Evolutionary conservation across 2,113 vertebrate genomes (phyloP).

Genomic region (Atlantisia rogersi): DNA sequence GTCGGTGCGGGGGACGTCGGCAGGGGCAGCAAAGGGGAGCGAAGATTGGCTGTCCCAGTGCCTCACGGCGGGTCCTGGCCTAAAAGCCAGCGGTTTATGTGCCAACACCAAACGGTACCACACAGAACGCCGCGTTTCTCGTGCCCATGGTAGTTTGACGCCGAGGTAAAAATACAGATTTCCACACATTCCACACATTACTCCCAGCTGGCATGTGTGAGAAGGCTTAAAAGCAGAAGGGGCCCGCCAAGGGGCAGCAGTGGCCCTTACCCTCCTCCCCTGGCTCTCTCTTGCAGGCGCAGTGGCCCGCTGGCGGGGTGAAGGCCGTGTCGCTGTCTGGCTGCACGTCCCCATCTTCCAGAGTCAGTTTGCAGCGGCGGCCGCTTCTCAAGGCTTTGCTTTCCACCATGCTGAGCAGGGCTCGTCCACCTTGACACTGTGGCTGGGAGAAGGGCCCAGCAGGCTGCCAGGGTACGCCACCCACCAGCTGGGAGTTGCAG

Average conservation of each 20-base stretch:
- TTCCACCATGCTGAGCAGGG: slow-evolving; percentile 86
- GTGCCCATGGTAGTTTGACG: rapidly evolving
- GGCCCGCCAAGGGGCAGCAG: rapidly evolving
- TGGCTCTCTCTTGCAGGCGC: slow-evolving; percentile 70
- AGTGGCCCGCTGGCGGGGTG: slow-evolving; percentile 80
- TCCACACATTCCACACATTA: too few relatives aligned
- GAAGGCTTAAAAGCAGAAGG: neutral
- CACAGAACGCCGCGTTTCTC: rapidly evolving
- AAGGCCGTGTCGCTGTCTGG: slow-evolving; percentile 85
- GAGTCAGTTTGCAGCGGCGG: slow-evolving; percentile 77
- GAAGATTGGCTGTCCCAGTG: rapidly evolving
- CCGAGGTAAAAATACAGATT: neutral
- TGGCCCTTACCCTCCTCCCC: neutral
- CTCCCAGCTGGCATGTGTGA: rapidly evolving
- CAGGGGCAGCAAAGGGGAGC: rapidly evolving
- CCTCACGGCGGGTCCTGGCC: rapidly evolving
- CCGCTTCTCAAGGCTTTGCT: slow-evolving; percentile 84
- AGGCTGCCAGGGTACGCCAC: slow-evolving; percentile 86
- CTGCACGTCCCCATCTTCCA: slow-evolving; percentile 85
- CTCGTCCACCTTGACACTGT: slow-evolving; percentile 80
- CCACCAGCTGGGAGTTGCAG: slow-evolving; percentile 94
- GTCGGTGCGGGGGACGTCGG: neutral
- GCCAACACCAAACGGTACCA: rapidly evolving
- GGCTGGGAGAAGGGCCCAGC: slow-evolving; percentile 85
- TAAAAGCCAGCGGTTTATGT: rapidly evolving